phyloP scores from a whole-genome alignment of 1,140 invertebrate species.

The Leptopilina clavipes region DNA sequence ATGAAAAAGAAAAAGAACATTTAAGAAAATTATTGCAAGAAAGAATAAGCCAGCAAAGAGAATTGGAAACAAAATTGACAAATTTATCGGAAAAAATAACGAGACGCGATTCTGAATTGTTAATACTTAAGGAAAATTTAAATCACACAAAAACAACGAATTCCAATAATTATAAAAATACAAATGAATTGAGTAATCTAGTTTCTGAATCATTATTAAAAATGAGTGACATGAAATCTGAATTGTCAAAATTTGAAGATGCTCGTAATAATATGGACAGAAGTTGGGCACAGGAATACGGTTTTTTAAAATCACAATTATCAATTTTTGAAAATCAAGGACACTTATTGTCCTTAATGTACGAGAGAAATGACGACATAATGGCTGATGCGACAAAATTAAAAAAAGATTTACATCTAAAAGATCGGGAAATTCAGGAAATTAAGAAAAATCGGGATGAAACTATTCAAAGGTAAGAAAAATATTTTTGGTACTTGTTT shows the following conservation, averaged over 20 bases:
- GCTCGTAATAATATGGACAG: conserved; percentile 54
- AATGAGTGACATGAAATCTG: conserved; percentile 52
- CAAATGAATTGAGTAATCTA: conserved; percentile 52
- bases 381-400: conserved; percentile 54
- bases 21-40: conserved; percentile 46
- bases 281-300: conserved; percentile 53
- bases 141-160: conserved; percentile 48
- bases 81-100: conserved; percentile 50
- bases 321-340: conserved; percentile 56
- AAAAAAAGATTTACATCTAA: conserved; percentile 54
- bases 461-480: conserved; percentile 56
- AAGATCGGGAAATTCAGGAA: conserved; percentile 54
- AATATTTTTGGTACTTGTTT: too few relatives aligned
- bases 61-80: conserved; percentile 56
- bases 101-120: conserved; percentile 58
- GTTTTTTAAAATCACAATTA: conserved; percentile 52
- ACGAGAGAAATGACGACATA: conserved; percentile 49
- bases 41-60: conserved; percentile 48
- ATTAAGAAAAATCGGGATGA: conserved; percentile 56
- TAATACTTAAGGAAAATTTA: conserved; percentile 51
- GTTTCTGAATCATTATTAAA: conserved; percentile 51
- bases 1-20: conserved; percentile 51
- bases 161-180: conserved; percentile 49
- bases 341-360: conserved; percentile 53
- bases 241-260: conserved; percentile 54